Evolutionary conservation across 2,888 invertebrate species (phyloP).

Genomic region (Ornithoptera priamus): DNA sequence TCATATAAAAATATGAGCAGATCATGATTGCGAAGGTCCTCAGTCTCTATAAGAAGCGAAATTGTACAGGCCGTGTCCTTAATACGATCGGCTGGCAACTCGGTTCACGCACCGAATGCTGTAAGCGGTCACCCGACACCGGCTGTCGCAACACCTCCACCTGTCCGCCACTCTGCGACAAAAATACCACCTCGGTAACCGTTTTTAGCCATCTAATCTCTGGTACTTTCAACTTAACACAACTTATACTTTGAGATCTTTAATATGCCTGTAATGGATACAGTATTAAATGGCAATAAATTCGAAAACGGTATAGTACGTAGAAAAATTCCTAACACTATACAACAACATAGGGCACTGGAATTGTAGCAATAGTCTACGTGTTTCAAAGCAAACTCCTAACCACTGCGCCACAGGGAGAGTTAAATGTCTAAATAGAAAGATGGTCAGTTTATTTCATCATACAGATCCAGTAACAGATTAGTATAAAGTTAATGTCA

Average conservation of each 20-base stretch:
- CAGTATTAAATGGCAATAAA: too few relatives aligned
- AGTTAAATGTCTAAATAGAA: too few relatives aligned
- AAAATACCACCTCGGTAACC: constrained; percentile 15
- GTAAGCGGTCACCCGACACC: constrained; percentile 48
- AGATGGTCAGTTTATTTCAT: too few relatives aligned
- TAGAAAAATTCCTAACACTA: too few relatives aligned
- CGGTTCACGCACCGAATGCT: constrained; percentile 40
- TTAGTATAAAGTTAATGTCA: too few relatives aligned
- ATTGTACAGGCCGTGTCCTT: constrained; percentile 48
- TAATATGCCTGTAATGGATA: too few relatives aligned
- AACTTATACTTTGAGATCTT: background rate
- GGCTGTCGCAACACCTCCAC: constrained; percentile 45
- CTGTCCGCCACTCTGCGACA: constrained; percentile 40
- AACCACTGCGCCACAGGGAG: too few relatives aligned
- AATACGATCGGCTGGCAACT: constrained; percentile 42
- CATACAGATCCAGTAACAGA: too few relatives aligned
- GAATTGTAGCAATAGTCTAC: too few relatives aligned
- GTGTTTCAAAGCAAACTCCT: too few relatives aligned
- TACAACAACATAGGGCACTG: too few relatives aligned
- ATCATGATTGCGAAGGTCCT: background rate
- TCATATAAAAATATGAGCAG: background rate
- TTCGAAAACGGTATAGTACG: too few relatives aligned
- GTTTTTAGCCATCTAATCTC: constrained; percentile 12
- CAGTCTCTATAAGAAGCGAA: constrained; percentile 26
- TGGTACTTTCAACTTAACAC: background rate